Conservation (phyloP, 2,888 invertebrate genomes). For the Pristionchus maxplancki region DNA sequence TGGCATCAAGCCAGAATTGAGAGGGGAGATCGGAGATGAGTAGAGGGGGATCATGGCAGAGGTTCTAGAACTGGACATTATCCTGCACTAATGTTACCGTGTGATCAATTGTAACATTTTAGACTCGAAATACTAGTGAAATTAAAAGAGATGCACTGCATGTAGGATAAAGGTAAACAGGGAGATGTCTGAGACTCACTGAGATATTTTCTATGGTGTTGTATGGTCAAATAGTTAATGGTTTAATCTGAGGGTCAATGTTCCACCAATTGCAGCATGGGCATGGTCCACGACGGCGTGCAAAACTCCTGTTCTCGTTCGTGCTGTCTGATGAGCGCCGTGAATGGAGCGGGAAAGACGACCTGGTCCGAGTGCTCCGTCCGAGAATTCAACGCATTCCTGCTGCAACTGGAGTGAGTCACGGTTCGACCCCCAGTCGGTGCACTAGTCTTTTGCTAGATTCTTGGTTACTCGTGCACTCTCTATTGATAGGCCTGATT, state of each 20-base stretch:
- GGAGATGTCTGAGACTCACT: too few species aligned
- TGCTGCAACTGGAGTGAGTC: conserved; percentile 74
- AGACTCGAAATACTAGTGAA: not conserved
- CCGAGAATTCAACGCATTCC: conserved; percentile 76
- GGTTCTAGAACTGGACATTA: not conserved
- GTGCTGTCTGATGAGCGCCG: conserved; percentile 77
- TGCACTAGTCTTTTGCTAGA: too few species aligned
- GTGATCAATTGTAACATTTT: not conserved
- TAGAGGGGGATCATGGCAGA: not conserved
- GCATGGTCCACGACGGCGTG: conserved; percentile 78
- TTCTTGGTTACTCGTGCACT: not conserved
- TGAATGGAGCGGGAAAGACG: conserved; percentile 78
- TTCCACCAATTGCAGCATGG: conserved; percentile 70
- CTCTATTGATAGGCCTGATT: too few species aligned
- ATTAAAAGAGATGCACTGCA: too few species aligned
- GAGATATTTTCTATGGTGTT: too few species aligned
- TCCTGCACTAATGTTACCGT: not conserved
- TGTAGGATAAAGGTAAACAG: too few species aligned
- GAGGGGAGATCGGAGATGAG: not conserved
- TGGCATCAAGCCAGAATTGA: conserved; percentile 15
- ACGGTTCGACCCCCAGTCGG: not conserved
- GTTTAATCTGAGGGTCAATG: too few species aligned
- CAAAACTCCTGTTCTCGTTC: conserved; percentile 75
- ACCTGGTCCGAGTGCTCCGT: conserved; percentile 77
- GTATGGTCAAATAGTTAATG: too few species aligned